These are phyloP conservation scores for Corythucha ciliata DNA, from an alignment of 2,888 invertebrate species.

Conservation along the genomic window DNA sequence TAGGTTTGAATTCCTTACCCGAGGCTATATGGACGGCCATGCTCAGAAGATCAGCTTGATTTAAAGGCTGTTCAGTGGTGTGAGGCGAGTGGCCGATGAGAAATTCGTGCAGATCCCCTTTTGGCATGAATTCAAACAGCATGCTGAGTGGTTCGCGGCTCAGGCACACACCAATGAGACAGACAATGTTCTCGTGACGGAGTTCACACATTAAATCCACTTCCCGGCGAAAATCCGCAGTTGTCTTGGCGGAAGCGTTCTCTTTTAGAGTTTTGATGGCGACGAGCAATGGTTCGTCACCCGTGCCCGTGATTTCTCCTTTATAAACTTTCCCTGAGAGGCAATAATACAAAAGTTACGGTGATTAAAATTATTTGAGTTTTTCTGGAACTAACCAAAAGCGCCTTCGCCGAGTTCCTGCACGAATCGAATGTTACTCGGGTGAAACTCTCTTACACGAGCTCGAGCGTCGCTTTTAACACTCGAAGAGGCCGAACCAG, in stretches of 20 bases:
- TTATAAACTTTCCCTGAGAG: slow-evolving; percentile 77
- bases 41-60: slow-evolving; percentile 78
- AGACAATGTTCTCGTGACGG: slow-evolving; percentile 91
- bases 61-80: slow-evolving; percentile 48
- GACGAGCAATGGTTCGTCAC: slow-evolving; percentile 57
- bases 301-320: slow-evolving; percentile 65
- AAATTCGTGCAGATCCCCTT: slow-evolving; percentile 95
- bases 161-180: slow-evolving; percentile 82
- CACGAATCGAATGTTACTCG: slow-evolving; percentile 74
- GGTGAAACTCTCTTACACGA: slow-evolving; percentile 73
- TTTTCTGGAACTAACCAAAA: slow-evolving; percentile 65
- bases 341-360: slow-evolving; percentile 16
- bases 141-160: slow-evolving; percentile 86
- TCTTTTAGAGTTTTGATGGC: slow-evolving; percentile 92
- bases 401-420: slow-evolving; percentile 93
- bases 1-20: slow-evolving; percentile 43
- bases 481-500: slow-evolving; percentile 35
- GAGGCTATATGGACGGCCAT: slow-evolving; percentile 81
- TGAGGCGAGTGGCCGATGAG: slow-evolving; percentile 79
- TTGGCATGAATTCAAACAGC: slow-evolving; percentile 96
- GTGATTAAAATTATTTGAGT: no score
- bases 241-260: slow-evolving; percentile 82
- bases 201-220: slow-evolving; percentile 90
- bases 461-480: slow-evolving; percentile 36
- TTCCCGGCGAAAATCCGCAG: slow-evolving; percentile 86